These are phyloP conservation scores for Eremophila alpestris DNA, from an alignment of 2,797 vertebrate species.

Conservation along the genomic window DNA sequence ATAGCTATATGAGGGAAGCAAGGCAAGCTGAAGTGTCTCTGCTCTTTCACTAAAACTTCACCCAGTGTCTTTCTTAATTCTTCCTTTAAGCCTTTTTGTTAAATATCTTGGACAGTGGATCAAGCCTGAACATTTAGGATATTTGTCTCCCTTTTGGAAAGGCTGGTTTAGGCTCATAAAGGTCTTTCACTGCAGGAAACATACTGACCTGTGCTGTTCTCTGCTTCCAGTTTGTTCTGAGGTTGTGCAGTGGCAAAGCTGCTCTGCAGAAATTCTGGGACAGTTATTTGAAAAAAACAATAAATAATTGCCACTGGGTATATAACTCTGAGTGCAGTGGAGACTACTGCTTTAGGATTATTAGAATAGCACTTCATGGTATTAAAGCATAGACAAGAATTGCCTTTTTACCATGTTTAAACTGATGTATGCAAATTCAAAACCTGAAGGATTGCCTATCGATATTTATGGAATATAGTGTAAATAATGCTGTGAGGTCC, in stretches of 20 bases:
- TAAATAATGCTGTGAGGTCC: slow-evolving; percentile 58
- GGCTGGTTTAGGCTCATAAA: neutral
- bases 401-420: neutral
- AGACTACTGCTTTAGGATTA: neutral
- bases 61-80: neutral
- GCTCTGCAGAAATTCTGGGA: neutral
- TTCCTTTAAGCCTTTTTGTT: neutral
- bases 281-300: neutral
- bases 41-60: neutral
- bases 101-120: neutral
- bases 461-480: slow-evolving; percentile 3
- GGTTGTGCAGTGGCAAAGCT: neutral
- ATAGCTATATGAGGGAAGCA: neutral
- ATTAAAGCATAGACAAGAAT: neutral
- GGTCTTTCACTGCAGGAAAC: neutral
- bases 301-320: neutral
- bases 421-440: slow-evolving; percentile 35
- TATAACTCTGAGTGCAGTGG: neutral
- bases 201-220: neutral
- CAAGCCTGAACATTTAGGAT: neutral
- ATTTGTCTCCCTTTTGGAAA: neutral
- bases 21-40: neutral
- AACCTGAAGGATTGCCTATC: slow-evolving; percentile 51
- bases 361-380: neutral
- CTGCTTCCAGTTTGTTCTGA: neutral